A percentile compares a stretch with the other conserved stretches of the same genome.
Conservation (phyloP, 2,113 vertebrate genomes). For the Chionodraco myersi region DNA sequence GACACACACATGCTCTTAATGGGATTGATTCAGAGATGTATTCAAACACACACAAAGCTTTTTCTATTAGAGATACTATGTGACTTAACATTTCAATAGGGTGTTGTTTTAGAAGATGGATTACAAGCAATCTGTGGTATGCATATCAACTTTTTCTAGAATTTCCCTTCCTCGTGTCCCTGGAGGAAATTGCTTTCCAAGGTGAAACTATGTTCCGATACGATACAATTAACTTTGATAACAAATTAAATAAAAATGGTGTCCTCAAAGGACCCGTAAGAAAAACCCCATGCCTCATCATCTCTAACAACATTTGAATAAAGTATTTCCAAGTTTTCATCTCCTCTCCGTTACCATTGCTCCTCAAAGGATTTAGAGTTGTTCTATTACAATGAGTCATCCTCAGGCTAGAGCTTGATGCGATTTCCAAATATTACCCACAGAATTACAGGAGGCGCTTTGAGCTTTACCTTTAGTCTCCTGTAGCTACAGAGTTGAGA, state of each 20-base stretch:
- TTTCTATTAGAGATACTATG: conserved; percentile 21
- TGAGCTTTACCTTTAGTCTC: conserved; percentile 57
- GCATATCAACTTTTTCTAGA: conserved; percentile 46
- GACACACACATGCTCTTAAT: conserved; percentile 24
- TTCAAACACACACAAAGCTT: conserved; percentile 38
- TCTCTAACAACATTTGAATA: conserved; percentile 31
- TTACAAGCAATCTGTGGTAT: conserved; percentile 60
- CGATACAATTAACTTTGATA: conserved; percentile 57
- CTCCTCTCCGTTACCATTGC: conserved; percentile 35
- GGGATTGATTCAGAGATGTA: conserved; percentile 23
- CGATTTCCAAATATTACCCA: conserved; percentile 60
- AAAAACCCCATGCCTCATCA: conserved; percentile 41
- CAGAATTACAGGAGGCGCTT: conserved; percentile 48
- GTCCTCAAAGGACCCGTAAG: conserved; percentile 50
- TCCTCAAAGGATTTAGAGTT: conserved; percentile 42
- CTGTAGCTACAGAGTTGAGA: conserved; percentile 19
- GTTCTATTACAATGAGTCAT: conserved; percentile 55
- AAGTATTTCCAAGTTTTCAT: conserved; percentile 51
- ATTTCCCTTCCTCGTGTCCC: conserved; percentile 44
- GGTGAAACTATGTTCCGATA: conserved; percentile 24
- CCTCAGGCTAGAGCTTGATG: conserved; percentile 34
- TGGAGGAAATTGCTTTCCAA: conserved; percentile 65
- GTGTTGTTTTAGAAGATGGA: conserved; percentile 57
- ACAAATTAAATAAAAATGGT: conserved; percentile 22
- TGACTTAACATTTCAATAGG: conserved; percentile 28